Conservation (phyloP, 2,797 vertebrate species). For the Pogoniulus pusillus region DNA sequence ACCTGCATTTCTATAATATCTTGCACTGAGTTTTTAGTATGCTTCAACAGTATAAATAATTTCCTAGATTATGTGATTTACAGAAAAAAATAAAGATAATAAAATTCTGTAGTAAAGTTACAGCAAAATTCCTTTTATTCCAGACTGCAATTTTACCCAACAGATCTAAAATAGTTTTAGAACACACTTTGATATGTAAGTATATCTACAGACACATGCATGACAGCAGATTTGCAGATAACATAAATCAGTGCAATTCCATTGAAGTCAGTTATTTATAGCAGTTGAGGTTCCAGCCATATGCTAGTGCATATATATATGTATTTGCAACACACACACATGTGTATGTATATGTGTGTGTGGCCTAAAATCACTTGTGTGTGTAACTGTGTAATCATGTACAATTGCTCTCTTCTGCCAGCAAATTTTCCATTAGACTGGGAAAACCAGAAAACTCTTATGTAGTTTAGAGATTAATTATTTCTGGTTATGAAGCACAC, state of each 20-base stretch:
- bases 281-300: background rate
- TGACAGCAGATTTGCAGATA: background rate
- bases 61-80: background rate
- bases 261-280: background rate
- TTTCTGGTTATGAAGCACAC: background rate
- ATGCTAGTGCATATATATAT: background rate
- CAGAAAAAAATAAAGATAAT: background rate
- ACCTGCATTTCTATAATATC: background rate
- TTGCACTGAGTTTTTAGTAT: constrained; percentile 21
- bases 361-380: background rate
- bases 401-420: background rate
- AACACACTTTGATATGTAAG: background rate
- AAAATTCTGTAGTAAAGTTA: background rate
- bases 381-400: background rate
- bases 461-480: constrained; percentile 11
- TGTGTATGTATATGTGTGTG: background rate
- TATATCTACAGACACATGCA: background rate
- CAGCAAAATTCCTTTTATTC: background rate
- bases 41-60: background rate
- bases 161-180: background rate
- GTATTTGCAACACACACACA: background rate
- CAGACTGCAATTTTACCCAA: background rate
- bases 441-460: background rate
- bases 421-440: background rate
- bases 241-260: background rate